Evolutionary conservation across 1,140 invertebrate species (phyloP), one percentile per base, ranked within the genome.

Genomic region (Drosophila tropicalis): DNA sequence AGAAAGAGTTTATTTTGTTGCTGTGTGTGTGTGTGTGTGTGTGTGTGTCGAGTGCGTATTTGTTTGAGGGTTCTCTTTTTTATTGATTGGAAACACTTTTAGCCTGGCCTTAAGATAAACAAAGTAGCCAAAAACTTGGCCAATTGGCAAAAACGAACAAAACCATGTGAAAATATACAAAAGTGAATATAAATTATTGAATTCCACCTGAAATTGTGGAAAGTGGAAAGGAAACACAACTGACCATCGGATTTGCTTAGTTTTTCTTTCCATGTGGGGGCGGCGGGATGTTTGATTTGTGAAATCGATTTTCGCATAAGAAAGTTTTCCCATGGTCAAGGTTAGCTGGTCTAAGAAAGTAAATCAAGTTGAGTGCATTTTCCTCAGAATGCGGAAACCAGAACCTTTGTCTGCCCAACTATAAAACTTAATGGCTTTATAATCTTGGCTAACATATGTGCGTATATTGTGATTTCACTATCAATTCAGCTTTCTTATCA

Each of bases 21-120:
- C 6, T 29, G 67, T 44, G 34, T 39, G 56, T 74, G 44, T 68
- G 19, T 51, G 67, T 41, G 40, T 39, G 44, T 54, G 25, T 55
- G 56, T 47, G 12, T 54, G 55, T 68, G 29, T 6, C 1, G 17
- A 62, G 41, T 65, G 19, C 15, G 29, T 17, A 47, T 60, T 40
- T 39, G 25, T 25, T 9, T 22, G 22, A 63, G 15, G 22, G 17
- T 39, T 44, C 47, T 75, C 32, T 54, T 72, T 78, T 78, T 77
- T 77, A 78, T 78, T 34, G 75, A 78, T 78, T 74, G 47, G 74
- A 76, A 77, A 77, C 75, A 66, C 34, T 62, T 47, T 71, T 29
- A 29, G 73, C 51, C 66, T 12, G 13, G 9, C 47, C 60, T 67
- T 58, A 54, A 10, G 19, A 68, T 85, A 85, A 85, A 85, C 79